phyloP scores from a whole-genome alignment of 1,140 invertebrate species.

The Meloidogyne floridensis region DNA sequence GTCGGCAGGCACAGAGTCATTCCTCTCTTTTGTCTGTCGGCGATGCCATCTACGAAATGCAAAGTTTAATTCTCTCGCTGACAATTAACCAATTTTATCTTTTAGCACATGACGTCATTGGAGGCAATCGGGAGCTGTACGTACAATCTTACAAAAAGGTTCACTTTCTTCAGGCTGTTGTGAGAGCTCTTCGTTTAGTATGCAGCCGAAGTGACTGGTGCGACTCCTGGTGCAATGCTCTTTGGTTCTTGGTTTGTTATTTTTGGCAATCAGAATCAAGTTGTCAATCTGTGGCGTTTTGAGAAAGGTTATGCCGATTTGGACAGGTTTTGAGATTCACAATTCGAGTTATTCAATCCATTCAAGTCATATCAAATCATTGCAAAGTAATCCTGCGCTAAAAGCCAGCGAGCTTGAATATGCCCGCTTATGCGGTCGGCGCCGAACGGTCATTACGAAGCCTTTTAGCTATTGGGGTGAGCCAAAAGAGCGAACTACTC shows the following conservation, averaged over 20 bases:
- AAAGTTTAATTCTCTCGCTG: conserved; percentile 44
- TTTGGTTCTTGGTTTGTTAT: conserved; percentile 60
- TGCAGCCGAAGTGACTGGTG: conserved; percentile 33
- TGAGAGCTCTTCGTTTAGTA: conserved; percentile 30
- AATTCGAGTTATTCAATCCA: background rate
- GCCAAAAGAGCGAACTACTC: conserved; percentile 51
- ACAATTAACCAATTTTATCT: conserved; percentile 4
- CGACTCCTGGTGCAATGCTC: conserved; percentile 49
- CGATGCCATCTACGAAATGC: conserved; percentile 61
- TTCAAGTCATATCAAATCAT: conserved; percentile 39
- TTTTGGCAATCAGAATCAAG: conserved; percentile 64
- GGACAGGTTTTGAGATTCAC: conserved; percentile 29
- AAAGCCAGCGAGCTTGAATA: conserved; percentile 53
- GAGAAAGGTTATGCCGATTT: conserved; percentile 57
- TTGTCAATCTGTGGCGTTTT: conserved; percentile 63
- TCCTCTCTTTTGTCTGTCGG: conserved; percentile 58
- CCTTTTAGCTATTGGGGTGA: conserved; percentile 64
- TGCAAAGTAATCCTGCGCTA: conserved; percentile 32
- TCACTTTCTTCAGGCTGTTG: conserved; percentile 9
- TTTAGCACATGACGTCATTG: conserved; percentile 58
- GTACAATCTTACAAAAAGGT: conserved; percentile 52
- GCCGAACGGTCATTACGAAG: conserved; percentile 49
- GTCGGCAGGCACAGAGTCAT: conserved; percentile 60
- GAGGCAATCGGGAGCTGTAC: conserved; percentile 49
- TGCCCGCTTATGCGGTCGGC: conserved; percentile 50